phyloP scores from a whole-genome alignment of 2,888 invertebrate genomes.

The Theodoxus fluviatilis region DNA sequence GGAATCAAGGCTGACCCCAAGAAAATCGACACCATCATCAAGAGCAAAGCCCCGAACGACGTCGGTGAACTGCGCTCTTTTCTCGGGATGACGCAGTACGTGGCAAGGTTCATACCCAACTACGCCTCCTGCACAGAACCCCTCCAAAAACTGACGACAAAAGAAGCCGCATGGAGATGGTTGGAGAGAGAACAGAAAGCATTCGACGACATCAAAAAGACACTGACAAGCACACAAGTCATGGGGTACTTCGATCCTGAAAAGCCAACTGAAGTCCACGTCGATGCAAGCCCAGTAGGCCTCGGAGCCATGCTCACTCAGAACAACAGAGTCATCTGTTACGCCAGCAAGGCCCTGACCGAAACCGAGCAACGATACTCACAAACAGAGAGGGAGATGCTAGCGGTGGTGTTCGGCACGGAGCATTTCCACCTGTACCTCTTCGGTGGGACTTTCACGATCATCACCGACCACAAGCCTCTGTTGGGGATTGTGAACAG shows the following conservation, averaged over 20 bases:
- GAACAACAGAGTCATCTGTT: conserved; percentile 34
- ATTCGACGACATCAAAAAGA: conserved; percentile 36
- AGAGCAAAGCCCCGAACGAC: neutral
- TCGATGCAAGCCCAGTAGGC: conserved; percentile 43
- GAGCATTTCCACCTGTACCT: conserved; percentile 50
- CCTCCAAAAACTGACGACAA: conserved; percentile 15
- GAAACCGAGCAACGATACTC: conserved; percentile 41
- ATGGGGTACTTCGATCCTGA: conserved; percentile 39
- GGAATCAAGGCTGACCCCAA: conserved; percentile 9
- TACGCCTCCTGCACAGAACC: conserved; percentile 19
- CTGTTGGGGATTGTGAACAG: conserved; percentile 42
- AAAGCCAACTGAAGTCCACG: conserved; percentile 35
- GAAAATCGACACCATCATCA: conserved; percentile 1
- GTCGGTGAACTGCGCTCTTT: conserved; percentile 7
- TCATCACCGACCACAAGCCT: conserved; percentile 50
- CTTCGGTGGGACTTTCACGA: conserved; percentile 39
- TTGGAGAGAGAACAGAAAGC: conserved; percentile 27
- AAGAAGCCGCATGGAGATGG: conserved; percentile 35
- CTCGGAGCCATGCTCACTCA: conserved; percentile 40
- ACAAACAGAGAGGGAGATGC: conserved; percentile 44
- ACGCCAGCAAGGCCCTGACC: conserved; percentile 39
- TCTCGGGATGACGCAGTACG: conserved; percentile 22
- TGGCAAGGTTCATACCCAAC: neutral
- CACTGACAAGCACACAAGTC: conserved; percentile 30
- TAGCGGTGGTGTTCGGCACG: conserved; percentile 45